These are phyloP conservation scores for Cettia cetti DNA, from an alignment of 2,113 vertebrate genomes.

Conservation along the genomic window DNA sequence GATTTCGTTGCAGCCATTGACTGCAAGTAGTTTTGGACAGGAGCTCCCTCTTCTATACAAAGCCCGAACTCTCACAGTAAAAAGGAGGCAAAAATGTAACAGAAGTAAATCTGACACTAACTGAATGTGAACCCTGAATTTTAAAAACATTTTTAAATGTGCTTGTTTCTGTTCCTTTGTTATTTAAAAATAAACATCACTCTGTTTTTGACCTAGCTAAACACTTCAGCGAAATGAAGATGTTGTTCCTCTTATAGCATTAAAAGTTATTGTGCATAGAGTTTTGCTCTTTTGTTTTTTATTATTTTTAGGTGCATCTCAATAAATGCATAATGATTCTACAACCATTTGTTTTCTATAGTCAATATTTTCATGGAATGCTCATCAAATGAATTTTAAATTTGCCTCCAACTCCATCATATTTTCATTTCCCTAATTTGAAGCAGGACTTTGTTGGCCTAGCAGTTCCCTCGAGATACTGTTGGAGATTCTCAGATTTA, in stretches of 20 bases:
- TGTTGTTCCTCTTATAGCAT: rapidly evolving
- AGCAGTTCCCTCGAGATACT: neutral
- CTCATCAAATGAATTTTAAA: neutral
- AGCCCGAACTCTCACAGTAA: neutral
- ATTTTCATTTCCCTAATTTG: neutral
- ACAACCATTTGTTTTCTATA: neutral
- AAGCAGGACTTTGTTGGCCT: neutral
- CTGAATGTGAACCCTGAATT: neutral
- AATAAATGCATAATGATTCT: neutral
- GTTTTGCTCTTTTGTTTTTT: neutral
- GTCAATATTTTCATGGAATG: neutral
- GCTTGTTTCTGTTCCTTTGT: neutral
- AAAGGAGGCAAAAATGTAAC: neutral
- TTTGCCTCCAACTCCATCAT: rapidly evolving
- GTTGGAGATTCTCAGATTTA: neutral
- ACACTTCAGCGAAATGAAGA: neutral
- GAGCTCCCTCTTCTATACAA: neutral
- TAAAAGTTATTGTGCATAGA: neutral
- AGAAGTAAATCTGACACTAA: neutral
- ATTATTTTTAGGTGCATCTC: neutral
- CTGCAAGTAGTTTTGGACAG: neutral
- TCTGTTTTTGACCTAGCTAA: neutral
- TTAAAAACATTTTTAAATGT: neutral
- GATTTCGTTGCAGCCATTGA: neutral
- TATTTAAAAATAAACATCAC: neutral